phyloP scores from a whole-genome alignment of 2,888 invertebrate genomes.

The Tenthredo livida region DNA sequence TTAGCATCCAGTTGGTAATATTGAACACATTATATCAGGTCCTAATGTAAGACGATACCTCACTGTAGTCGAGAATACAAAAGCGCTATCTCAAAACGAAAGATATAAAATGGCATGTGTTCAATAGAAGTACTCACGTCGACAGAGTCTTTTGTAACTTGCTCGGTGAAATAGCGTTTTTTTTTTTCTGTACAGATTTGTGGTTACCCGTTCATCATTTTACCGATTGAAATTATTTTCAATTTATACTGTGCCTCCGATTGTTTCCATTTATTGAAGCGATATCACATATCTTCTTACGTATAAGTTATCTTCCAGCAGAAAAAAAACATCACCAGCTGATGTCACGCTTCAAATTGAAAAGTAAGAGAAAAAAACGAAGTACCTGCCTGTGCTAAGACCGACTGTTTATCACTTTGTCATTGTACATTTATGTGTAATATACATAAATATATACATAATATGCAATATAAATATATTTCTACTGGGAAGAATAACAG shows the following conservation, averaged over 20 bases:
- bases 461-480: neutral
- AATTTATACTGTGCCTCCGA: neutral
- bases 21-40: neutral
- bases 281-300: too few relatives aligned
- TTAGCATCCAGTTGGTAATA: neutral
- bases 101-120: neutral
- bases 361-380: neutral
- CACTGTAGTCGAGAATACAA: neutral
- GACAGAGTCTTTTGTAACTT: too few relatives aligned
- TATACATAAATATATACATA: too few relatives aligned
- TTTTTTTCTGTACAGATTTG: neutral
- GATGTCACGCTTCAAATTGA: neutral
- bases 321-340: neutral
- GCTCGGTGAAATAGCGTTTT: too few relatives aligned
- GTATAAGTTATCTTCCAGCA: neutral
- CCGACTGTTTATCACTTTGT: neutral
- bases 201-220: neutral
- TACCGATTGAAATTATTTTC: neutral
- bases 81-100: neutral
- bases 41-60: too few relatives aligned
- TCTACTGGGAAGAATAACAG: neutral
- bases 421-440: neutral
- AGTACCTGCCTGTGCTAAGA: neutral
- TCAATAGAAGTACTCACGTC: neutral
- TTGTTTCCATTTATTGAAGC: too few relatives aligned